phyloP scores from a whole-genome alignment of 2,797 vertebrate species.

The Tympanoctomys barrerae region DNA sequence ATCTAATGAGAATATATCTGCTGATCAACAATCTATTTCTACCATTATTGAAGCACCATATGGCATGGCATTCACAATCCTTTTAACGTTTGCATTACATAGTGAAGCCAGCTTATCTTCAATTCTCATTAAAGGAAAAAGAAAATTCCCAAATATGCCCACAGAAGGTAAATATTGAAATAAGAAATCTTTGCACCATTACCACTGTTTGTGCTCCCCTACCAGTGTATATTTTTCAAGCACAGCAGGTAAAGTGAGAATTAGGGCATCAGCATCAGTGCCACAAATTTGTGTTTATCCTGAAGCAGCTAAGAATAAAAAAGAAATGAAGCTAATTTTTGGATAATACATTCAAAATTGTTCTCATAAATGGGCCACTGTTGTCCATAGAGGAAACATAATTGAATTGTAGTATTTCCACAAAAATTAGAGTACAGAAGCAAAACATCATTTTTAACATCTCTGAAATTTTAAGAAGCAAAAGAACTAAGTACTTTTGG shows the following conservation, averaged over 20 bases:
- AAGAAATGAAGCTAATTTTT: constrained; percentile 61
- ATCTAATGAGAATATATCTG: constrained; percentile 78
- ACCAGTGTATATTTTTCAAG: constrained; percentile 52
- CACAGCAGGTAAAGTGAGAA: constrained; percentile 70
- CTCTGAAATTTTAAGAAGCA: constrained; percentile 80
- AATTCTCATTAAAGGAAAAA: constrained; percentile 72
- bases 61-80: constrained; percentile 32
- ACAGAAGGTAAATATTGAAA: constrained; percentile 74
- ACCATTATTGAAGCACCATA: constrained; percentile 58
- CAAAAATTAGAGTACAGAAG: constrained; percentile 68
- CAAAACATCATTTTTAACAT: constrained; percentile 72
- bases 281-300: constrained; percentile 66
- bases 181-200: constrained; percentile 44
- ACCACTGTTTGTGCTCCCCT: constrained; percentile 44
- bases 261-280: constrained; percentile 55
- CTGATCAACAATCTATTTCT: constrained; percentile 71
- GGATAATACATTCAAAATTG: constrained; percentile 52
- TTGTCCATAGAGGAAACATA: constrained; percentile 57
- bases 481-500: constrained; percentile 83
- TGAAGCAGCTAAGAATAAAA: constrained; percentile 57
- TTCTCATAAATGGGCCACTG: constrained; percentile 59
- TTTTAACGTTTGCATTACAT: constrained; percentile 69
- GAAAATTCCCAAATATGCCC: constrained; percentile 45
- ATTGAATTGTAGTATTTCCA: constrained; percentile 75
- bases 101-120: constrained; percentile 63